Base-by-base conservation (phyloP, 2,113 vertebrate species). In the Pangasianodon gigas region DNA sequence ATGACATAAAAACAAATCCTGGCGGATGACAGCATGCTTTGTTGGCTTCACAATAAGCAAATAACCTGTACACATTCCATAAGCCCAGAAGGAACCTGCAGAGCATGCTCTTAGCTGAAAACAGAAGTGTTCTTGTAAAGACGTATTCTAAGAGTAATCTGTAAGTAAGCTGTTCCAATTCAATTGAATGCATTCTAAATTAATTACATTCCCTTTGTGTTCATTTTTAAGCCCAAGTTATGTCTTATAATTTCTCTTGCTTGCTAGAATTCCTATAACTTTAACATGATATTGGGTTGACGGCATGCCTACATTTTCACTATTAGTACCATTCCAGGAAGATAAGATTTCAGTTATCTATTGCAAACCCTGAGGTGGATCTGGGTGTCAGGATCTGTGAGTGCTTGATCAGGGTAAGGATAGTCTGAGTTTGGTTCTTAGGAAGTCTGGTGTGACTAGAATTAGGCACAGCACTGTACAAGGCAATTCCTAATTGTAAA, bases 31-130 rank as follows among this genome's bases (percentile, higher is more conserved):
- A 65, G 60, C 14, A n/a, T 62, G 24, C 84, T 48, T 85, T 85
- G 58, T 85, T 65, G 84, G 14, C 58, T 26, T 65, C n/a, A 48
- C 26, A 48, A 84, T 48, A 85, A 85, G 58, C 41, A 65, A 65
- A 85, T 65, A 46, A 14, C 41, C 41, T 85, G 84, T 85, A 48
- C 56, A 19, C 18, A 29, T 67, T 48, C 13, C 84, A 85, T 19
- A 48, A 18, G 24, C 58, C 24, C 19, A 58, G 81, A 58, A 80
- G 75, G 4, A 79, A 79, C 26, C 44, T 75, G 18, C 3, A 44
- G 19, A 83, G 52, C 54, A 58, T 83, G 24, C 58, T 60, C 58
- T 60, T 60, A 60, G 58, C 58, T 60, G 32, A 84, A 84, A 60
- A 37, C 0, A 6, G 14, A 58, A 83, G 8, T 81, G 26, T 52